Evolutionary conservation across 1,140 invertebrate genomes (phyloP), one percentile per base, ranked within the genome.

Genomic region (Tribolium castaneum): DNA sequence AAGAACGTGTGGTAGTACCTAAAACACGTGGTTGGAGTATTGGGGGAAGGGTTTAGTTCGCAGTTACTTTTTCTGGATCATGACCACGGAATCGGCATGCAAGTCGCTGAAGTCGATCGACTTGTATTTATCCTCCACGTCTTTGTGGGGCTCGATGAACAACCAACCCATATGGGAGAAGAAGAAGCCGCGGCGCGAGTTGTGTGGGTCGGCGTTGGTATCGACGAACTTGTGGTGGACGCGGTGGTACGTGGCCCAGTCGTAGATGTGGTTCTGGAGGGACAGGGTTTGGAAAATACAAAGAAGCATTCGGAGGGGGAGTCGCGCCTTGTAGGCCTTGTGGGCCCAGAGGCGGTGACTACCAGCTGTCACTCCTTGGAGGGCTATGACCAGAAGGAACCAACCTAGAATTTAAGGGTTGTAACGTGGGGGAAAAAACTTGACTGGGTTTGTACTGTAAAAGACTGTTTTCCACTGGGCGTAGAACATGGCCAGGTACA

Each of bases 81-180:
- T 88, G 9, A 95, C 90, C 0, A 96, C 89, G 4, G 91, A 91
- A 85, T 97, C 94, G 12, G 87, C 86, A n/a, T 91, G 88, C 4
- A 97, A 85, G 86, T 98, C 94, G 83, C 91, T 93, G 87, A 97
- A 90, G 83, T 98, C 96, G 0, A 98, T 89, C 0, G 87, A 87
- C 75, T 92, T 92, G 4, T 96, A 96, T 85, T 95, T 96, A 0
- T 87, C 89, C 49, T 91, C 91, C 0, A 98, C 95, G 75, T 97
- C 94, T 7, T 93, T 94, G 84, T 97, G 96, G 85, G 97, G 97
- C 52, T 92, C 88, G 0, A 95, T 87, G 87, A 98, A 89, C 51
- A 98, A 87, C 97, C 97, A 98, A 1, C 97, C 97, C 80, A 98
- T 93, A 84, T 98, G 97, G 0, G 96, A 92, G 86, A 98, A 98